Evolutionary conservation across 2,797 vertebrate genomes (phyloP).

Genomic region (Apodemus agrarius): DNA sequence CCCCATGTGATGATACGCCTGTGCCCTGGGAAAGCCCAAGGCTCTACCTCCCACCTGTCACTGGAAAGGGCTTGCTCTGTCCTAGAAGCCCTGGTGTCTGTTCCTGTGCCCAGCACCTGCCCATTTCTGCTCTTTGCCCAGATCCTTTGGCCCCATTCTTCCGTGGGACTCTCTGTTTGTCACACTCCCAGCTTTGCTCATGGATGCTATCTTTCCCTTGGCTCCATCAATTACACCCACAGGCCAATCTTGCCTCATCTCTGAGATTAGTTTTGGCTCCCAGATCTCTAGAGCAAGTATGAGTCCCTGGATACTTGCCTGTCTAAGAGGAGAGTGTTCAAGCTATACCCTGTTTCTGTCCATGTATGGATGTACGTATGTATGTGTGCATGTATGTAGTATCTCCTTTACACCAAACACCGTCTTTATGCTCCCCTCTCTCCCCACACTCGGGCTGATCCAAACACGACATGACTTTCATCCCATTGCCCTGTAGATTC

Average conservation of each 20-base stretch:
- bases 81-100: conserved; percentile 16
- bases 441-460: conserved; percentile 4
- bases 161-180: not conserved
- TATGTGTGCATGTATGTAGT: not conserved
- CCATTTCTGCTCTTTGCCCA: conserved; percentile 60
- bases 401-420: conserved; percentile 37
- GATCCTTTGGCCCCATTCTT: conserved; percentile 32
- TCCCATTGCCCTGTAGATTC: conserved; percentile 22
- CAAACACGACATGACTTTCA: not conserved
- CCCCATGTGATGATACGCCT: not conserved
- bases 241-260: conserved; percentile 45
- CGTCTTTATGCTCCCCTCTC: not conserved
- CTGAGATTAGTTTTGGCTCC: conserved; percentile 31
- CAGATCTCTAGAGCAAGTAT: not conserved
- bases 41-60: conserved; percentile 39
- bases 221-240: not conserved
- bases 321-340: conserved; percentile 5
- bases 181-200: not conserved
- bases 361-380: not conserved
- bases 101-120: conserved; percentile 62
- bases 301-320: not conserved
- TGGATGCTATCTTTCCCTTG: not conserved
- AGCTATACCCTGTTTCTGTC: not conserved
- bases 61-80: not conserved
- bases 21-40: conserved; percentile 43